Evolutionary conservation across 2,113 vertebrate genomes (phyloP).

Genomic region (Mastomys natalensis): DNA sequence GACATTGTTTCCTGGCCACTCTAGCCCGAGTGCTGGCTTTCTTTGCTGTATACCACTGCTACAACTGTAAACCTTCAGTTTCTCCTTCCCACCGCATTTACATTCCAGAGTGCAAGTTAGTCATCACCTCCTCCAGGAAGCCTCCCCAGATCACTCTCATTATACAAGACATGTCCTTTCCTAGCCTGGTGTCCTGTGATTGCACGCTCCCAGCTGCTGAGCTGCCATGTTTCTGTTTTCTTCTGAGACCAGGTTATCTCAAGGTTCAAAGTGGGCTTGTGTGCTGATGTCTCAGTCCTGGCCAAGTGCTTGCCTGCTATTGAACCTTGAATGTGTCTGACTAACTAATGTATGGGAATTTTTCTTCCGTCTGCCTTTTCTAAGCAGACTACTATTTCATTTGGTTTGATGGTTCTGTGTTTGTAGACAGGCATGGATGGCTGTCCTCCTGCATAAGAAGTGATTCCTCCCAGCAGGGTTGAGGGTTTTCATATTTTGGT

Average conservation of each 20-base stretch:
- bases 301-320: neutral
- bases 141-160: neutral
- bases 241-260: neutral
- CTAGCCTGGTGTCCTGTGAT: neutral
- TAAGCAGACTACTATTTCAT: slow-evolving; percentile 2
- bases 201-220: neutral
- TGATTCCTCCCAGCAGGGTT: neutral
- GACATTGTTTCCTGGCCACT: neutral
- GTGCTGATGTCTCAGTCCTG: neutral
- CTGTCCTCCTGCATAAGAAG: neutral
- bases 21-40: neutral
- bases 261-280: neutral
- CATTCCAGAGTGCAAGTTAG: slow-evolving; percentile 4
- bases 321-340: slow-evolving; percentile 17
- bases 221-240: neutral
- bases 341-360: slow-evolving; percentile 26
- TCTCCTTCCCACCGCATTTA: neutral
- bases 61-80: neutral
- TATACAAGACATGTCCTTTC: neutral
- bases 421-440: neutral
- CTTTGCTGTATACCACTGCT: neutral
- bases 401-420: slow-evolving; percentile 1
- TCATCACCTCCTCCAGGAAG: slow-evolving; percentile 30
- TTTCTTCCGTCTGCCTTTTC: slow-evolving; percentile 33
- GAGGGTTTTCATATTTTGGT: neutral